Evolutionary conservation across 2,113 vertebrate genomes (phyloP), one percentile per base, ranked within the genome.

Genomic region (Carettochelys insculpta): DNA sequence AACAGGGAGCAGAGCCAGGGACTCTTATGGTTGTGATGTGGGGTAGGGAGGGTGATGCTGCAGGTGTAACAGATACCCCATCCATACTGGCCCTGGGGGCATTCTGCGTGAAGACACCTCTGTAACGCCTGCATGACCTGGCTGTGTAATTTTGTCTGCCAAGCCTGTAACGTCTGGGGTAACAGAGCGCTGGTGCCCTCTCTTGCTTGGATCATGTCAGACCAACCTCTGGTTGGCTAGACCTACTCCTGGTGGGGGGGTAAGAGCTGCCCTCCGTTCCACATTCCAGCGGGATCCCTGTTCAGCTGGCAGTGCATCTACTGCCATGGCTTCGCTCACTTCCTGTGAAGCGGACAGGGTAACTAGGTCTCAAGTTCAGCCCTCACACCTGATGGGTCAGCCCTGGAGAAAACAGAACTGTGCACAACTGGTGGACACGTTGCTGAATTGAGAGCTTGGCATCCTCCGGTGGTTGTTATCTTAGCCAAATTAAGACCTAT

Each of bases 351-450:
- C 4, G 80, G 53, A 8, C 17, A 17, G 31, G 38, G 8, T n/a
- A 12, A 0, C 1, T 7, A 0, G 25, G n/a, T 68, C 54, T 68
- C 83, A 85, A 31, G 50, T 41, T 83, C 51, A 83, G 56, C 77
- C 19, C 65, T 56, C 29, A 56, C 43, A n/a, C n/a, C n/a, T 91
- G 51, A 45, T 76, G 24, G 19, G 27, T 50, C 54, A 13, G 19
- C 43, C 11, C 20, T 38, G 65, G 65, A 76, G 73, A 85, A 43
- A 12, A 1, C 5, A 41, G 41, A 41, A 47, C 73, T 38, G 25
- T 3, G 17, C n/a, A 38, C 53, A 9, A 1, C 11, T 61, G 34
- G 24, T 48, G 76, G 61, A n/a, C 0, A 6, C 1, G 2, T 29
- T 88, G 53, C 22, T n/a, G 54, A 50, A 38, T 47, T 41, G 84